Evolutionary conservation across 2,797 vertebrate species (phyloP).

Genomic region (Gallinago stenura): DNA sequence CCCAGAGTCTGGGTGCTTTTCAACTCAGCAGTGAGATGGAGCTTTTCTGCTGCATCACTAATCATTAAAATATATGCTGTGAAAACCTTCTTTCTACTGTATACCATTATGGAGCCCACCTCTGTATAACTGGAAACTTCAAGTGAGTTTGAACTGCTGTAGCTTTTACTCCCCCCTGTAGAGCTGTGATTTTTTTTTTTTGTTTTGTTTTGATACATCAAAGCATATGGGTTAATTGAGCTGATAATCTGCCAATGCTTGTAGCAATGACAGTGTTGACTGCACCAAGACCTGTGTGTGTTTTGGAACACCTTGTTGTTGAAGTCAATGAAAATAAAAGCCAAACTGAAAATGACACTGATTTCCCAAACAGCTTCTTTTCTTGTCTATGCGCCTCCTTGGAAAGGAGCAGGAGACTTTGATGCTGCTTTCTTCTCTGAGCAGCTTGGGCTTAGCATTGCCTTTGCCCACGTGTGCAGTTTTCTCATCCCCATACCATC

Average conservation of each 20-base stretch:
- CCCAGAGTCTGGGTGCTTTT: constrained; percentile 11
- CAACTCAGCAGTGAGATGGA: background rate
- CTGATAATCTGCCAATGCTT: constrained; percentile 52
- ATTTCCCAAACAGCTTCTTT: background rate
- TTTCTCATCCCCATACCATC: background rate
- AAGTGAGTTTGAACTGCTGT: constrained; percentile 54
- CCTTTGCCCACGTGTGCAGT: background rate
- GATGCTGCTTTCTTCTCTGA: background rate
- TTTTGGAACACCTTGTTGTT: constrained; percentile 61
- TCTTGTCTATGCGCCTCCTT: background rate
- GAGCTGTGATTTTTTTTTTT: constrained; percentile 44
- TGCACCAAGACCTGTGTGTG: background rate
- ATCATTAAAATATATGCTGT: constrained; percentile 59
- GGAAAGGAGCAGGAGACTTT: background rate
- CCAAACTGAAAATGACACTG: constrained; percentile 9
- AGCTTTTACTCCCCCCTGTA: constrained; percentile 59
- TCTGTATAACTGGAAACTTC: constrained; percentile 28
- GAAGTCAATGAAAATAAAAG: constrained; percentile 73
- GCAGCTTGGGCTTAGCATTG: background rate
- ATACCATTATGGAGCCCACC: background rate
- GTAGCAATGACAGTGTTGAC: constrained; percentile 64
- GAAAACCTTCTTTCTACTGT: constrained; percentile 51
- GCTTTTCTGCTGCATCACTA: constrained; percentile 38
- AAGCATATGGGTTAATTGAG: constrained; percentile 14
- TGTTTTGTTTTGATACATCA: constrained; percentile 54